These are phyloP conservation scores for Saccopteryx bilineata DNA, from an alignment of 2,113 vertebrate genomes.

Conservation along the genomic window DNA sequence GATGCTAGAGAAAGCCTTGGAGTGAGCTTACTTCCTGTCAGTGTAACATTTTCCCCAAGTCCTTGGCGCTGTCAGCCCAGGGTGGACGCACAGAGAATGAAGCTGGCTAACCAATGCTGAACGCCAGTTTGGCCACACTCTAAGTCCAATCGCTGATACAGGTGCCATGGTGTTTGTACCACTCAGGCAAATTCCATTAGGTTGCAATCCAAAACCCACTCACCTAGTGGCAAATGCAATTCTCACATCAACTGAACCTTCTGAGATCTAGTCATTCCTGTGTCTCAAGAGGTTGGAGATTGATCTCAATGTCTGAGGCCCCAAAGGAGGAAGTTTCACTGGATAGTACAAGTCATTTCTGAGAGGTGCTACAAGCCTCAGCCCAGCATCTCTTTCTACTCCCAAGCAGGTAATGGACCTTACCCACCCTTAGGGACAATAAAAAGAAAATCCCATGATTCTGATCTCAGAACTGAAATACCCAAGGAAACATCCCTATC, in stretches of 20 bases:
- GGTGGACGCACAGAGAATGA: not conserved
- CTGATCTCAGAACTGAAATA: not conserved
- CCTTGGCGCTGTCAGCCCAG: not conserved
- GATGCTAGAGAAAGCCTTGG: conserved; percentile 19
- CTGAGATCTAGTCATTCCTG: not conserved
- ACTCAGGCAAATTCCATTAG: not conserved
- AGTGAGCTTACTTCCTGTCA: conserved; percentile 57
- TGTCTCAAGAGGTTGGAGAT: not conserved
- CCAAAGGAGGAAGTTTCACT: not conserved
- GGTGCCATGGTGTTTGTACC: not conserved
- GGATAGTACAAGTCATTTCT: not conserved
- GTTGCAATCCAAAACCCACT: not conserved
- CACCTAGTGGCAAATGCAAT: not conserved
- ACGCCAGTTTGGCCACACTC: not conserved
- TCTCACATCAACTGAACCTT: not conserved
- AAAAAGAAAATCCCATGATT: not conserved
- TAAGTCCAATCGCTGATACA: not conserved
- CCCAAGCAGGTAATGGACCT: not conserved
- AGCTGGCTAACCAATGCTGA: not conserved
- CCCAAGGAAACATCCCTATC: not conserved
- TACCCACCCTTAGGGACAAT: not conserved
- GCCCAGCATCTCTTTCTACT: not conserved
- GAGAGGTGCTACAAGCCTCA: not conserved
- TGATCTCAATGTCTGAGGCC: not conserved
- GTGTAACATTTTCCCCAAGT: conserved; percentile 23